phyloP scores from a whole-genome alignment of 1,140 invertebrate genomes.

The Himalopsyche phryganea region DNA sequence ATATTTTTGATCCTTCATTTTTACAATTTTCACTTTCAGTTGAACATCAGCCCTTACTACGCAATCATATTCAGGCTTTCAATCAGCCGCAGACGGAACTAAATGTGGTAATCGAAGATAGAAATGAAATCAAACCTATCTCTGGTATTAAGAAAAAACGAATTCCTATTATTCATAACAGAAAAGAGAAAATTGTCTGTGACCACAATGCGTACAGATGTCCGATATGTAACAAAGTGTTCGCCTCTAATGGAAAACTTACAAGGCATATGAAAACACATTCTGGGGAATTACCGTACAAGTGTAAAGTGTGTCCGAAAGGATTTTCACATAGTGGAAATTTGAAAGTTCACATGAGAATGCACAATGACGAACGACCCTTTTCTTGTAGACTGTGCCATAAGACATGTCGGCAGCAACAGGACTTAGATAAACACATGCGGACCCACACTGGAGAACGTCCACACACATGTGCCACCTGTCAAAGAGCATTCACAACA shows the following conservation, averaged over 20 bases:
- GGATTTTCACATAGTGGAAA: conserved; percentile 65
- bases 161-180: conserved; percentile 29
- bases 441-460: conserved; percentile 58
- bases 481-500: conserved; percentile 57
- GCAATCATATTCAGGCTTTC: conserved; percentile 4
- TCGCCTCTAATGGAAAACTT: conserved; percentile 54
- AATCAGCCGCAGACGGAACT: conserved; percentile 6
- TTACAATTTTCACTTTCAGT: conserved; percentile 4
- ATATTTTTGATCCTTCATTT: too few relatives aligned
- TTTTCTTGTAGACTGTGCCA: conserved; percentile 60
- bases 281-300: conserved; percentile 66
- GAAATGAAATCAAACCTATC: conserved; percentile 11
- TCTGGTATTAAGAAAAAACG: conserved; percentile 1
- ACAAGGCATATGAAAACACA: conserved; percentile 60
- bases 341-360: conserved; percentile 52
- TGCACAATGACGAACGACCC: conserved; percentile 69
- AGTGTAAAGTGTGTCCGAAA: conserved; percentile 65
- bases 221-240: conserved; percentile 56
- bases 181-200: conserved; percentile 19
- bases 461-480: conserved; percentile 55
- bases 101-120: conserved; percentile 10
- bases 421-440: conserved; percentile 53
- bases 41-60: not conserved
- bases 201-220: conserved; percentile 37
- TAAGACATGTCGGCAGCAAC: conserved; percentile 49